A percentile compares a stretch with the other conserved stretches of the same genome.
These are phyloP conservation scores for Gastracanthus pulcherrimus DNA, from an alignment of 2,888 invertebrate species.

Conservation along the genomic window DNA sequence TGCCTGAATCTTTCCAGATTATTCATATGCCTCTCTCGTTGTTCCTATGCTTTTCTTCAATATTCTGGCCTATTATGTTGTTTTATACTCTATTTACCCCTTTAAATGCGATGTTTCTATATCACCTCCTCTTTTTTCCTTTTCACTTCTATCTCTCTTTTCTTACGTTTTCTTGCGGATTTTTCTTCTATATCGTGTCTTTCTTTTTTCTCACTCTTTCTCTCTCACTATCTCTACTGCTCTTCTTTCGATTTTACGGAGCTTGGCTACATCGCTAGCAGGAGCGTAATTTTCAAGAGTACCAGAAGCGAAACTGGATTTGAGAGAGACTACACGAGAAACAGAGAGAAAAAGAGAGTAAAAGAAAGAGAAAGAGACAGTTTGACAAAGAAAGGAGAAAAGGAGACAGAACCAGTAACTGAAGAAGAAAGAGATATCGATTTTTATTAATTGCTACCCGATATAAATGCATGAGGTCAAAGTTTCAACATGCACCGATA, in stretches of 20 bases:
- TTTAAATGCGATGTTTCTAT: constrained; percentile 6
- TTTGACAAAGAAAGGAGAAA: neutral
- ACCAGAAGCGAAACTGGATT: neutral
- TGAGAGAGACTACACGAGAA: neutral
- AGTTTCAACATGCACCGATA: too few species aligned
- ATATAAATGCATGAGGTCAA: too few species aligned
- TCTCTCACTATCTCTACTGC: neutral
- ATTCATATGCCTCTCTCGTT: neutral
- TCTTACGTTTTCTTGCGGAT: neutral
- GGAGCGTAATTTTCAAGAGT: constrained; percentile 14
- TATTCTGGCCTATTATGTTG: neutral
- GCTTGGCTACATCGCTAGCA: constrained; percentile 7
- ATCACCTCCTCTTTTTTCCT: neutral
- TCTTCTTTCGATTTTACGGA: constrained; percentile 38
- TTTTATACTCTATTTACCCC: constrained; percentile 8
- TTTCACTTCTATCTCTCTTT: neutral
- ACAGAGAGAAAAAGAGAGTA: neutral
- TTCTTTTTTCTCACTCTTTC: neutral
- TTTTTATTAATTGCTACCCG: neutral
- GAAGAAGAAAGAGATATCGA: neutral
- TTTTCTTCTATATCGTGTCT: neutral
- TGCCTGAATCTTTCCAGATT: too few species aligned
- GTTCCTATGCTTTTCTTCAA: neutral
- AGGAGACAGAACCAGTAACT: neutral
- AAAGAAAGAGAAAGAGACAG: neutral